A percentile compares a stretch with the other conserved stretches of the same genome.
Evolutionary conservation across 2,888 invertebrate genomes (phyloP).

Genomic region (Muscina levida): DNA sequence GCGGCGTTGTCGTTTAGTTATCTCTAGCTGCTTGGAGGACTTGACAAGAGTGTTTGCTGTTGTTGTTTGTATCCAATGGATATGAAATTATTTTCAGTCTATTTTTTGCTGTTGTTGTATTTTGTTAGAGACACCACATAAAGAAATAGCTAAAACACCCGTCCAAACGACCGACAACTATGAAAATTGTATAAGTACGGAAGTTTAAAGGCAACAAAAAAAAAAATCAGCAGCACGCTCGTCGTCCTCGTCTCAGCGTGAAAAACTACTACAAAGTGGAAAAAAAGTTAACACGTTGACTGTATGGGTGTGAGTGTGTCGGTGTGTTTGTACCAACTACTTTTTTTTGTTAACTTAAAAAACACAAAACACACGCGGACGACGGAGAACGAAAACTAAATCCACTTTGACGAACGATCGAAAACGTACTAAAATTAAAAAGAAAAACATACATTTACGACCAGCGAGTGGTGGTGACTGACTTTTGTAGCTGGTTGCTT

Average conservation of each 20-base stretch:
- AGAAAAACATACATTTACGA: slow-evolving; percentile 50
- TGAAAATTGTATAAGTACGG: slow-evolving; percentile 2
- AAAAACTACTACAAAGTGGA: slow-evolving; percentile 33
- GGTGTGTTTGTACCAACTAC: no score
- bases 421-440: slow-evolving; percentile 70
- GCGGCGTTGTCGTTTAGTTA: slow-evolving; percentile 23
- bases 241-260: background rate
- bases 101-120: slow-evolving; percentile 25
- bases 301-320: no score
- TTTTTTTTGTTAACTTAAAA: no score
- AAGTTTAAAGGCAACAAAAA: no score
- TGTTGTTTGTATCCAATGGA: slow-evolving; percentile 14
- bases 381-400: slow-evolving; percentile 36
- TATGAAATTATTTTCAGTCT: slow-evolving; percentile 25
- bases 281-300: slow-evolving; percentile 47
- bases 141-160: slow-evolving; percentile 7
- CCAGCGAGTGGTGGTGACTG: slow-evolving; percentile 35
- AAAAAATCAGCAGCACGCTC: no score
- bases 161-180: no score
- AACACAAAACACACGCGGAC: slow-evolving; percentile 20
- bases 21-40: slow-evolving; percentile 43
- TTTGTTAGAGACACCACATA: background rate
- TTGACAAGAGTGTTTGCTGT: no score
- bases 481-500: slow-evolving; percentile 2
- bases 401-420: slow-evolving; percentile 73